Evolutionary conservation across 2,888 invertebrate genomes (phyloP).

Genomic region (Ornithoptera alexandrae): DNA sequence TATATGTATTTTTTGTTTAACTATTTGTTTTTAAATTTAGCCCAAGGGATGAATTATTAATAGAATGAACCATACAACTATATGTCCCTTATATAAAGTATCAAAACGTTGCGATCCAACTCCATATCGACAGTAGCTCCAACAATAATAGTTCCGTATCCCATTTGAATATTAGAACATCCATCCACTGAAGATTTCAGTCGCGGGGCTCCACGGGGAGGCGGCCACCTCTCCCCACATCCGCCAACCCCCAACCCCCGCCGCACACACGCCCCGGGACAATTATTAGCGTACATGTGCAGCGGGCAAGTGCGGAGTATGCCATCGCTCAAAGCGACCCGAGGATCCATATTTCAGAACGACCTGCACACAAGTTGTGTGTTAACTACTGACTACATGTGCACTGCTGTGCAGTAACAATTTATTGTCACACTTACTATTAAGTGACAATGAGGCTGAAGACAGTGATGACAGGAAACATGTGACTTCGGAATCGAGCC

Average conservation of each 20-base stretch:
- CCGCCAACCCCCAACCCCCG: slow-evolving; percentile 35
- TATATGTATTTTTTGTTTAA: too few relatives aligned
- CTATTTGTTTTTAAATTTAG: too few relatives aligned
- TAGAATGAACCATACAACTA: too few relatives aligned
- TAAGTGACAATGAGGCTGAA: too few relatives aligned
- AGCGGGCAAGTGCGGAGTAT: slow-evolving; percentile 33
- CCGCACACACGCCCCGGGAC: slow-evolving; percentile 34
- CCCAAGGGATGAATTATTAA: too few relatives aligned
- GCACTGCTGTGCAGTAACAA: too few relatives aligned
- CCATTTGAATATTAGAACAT: slow-evolving; percentile 81
- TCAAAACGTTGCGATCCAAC: slow-evolving; percentile 48
- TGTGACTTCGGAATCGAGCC: too few relatives aligned
- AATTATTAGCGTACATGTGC: slow-evolving; percentile 34
- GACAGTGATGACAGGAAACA: too few relatives aligned
- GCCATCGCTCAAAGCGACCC: slow-evolving; percentile 24
- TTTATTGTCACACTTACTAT: too few relatives aligned
- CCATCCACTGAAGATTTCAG: slow-evolving; percentile 76
- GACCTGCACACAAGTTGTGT: not conserved
- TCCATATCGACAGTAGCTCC: slow-evolving; percentile 77
- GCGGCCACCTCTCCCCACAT: slow-evolving; percentile 32
- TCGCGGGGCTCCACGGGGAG: slow-evolving; percentile 44
- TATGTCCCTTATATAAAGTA: slow-evolving; percentile 37
- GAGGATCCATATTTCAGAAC: not conserved
- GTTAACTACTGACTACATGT: too few relatives aligned
- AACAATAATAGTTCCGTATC: slow-evolving; percentile 81